Percentiles rank a stretch among this genome's conserved stretches.
These are phyloP conservation scores for Glaucidium brasilianum DNA, from an alignment of 2,113 vertebrate species.

Conservation along the genomic window DNA sequence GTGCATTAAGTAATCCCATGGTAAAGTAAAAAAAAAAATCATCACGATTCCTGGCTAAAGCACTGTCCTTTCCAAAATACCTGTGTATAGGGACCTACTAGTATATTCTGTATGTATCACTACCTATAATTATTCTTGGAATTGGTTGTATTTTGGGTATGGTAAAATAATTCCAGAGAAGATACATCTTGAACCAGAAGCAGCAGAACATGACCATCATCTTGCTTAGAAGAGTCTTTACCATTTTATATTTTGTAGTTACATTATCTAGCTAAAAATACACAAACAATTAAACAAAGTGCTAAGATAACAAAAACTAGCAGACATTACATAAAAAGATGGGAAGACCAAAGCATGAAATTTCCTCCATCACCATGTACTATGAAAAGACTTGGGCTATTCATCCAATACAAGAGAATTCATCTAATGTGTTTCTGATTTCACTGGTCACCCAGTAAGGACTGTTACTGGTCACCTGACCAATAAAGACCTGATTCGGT, in stretches of 20 bases:
- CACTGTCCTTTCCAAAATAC: neutral
- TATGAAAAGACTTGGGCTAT: neutral
- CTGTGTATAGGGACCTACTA: neutral
- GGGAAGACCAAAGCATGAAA: neutral
- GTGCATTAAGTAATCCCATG: neutral
- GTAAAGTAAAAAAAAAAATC: neutral
- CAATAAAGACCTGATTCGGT: neutral
- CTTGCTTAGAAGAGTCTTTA: neutral
- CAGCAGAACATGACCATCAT: neutral
- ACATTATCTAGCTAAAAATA: neutral
- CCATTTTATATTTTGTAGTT: neutral
- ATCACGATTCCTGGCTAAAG: neutral
- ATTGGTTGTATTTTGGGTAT: neutral
- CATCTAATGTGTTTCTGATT: neutral
- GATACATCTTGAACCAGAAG: neutral
- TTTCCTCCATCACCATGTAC: neutral
- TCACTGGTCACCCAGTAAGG: neutral
- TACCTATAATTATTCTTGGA: neutral
- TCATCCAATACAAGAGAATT: neutral
- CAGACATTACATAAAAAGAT: neutral
- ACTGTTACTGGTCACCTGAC: neutral
- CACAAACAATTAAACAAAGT: neutral
- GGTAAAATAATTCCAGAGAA: neutral
- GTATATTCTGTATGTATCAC: neutral
- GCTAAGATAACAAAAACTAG: neutral